Percentiles rank a stretch among this genome's conserved stretches.
Evolutionary conservation across 2,888 invertebrate species (phyloP).

Genomic region (Oxyteleia sp.): DNA sequence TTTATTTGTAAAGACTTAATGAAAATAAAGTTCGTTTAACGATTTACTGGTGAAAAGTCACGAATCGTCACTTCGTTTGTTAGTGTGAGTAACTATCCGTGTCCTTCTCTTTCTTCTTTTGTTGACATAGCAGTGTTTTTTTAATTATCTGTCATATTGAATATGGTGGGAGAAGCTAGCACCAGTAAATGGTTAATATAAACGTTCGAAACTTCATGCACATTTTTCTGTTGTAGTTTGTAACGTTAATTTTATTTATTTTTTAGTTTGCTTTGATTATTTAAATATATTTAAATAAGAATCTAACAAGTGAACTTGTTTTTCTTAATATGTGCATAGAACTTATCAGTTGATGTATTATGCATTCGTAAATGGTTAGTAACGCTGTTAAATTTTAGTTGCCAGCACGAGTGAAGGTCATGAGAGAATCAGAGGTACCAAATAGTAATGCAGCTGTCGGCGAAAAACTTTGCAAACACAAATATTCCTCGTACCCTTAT

Average conservation of each 20-base stretch:
- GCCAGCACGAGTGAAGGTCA: slow-evolving; percentile 91
- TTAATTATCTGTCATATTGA: too few relatives aligned
- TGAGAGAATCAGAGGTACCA: slow-evolving; percentile 90
- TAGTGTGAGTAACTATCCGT: too few relatives aligned
- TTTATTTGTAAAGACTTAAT: too few relatives aligned
- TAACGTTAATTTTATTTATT: slow-evolving; percentile 67
- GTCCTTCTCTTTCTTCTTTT: too few relatives aligned
- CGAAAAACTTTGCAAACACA: slow-evolving; percentile 94
- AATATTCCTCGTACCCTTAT: slow-evolving; percentile 96
- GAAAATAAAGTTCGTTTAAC: too few relatives aligned
- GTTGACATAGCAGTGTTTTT: too few relatives aligned
- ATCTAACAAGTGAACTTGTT: not conserved
- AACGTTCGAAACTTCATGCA: too few relatives aligned
- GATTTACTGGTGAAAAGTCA: too few relatives aligned
- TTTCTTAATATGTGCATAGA: not conserved
- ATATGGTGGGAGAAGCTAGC: too few relatives aligned
- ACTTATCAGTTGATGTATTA: not conserved
- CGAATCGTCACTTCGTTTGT: too few relatives aligned
- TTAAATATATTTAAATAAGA: not conserved
- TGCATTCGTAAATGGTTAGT: too few relatives aligned
- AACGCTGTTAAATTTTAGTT: slow-evolving; percentile 88
- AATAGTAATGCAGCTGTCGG: slow-evolving; percentile 88
- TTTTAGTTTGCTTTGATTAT: slow-evolving; percentile 4
- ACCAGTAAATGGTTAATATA: too few relatives aligned
- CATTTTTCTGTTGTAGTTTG: not conserved